phyloP scores from a whole-genome alignment of 2,113 vertebrate species.

The Tretioscincus oriximinensis region DNA sequence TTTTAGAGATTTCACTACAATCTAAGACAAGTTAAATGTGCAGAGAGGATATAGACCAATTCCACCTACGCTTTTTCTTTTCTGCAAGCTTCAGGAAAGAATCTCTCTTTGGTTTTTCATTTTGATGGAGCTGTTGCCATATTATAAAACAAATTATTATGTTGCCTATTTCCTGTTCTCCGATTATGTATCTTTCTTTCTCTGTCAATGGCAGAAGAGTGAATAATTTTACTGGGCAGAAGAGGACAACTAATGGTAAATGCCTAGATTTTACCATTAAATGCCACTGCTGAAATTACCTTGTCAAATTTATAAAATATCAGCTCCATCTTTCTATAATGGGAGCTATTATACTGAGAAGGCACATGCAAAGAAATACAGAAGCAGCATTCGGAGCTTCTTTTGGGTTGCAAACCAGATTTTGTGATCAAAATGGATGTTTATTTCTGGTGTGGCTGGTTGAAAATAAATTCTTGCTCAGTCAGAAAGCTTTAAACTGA shows the following conservation, averaged over 20 bases:
- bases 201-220: not conserved
- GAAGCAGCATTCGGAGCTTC: constrained; percentile 1
- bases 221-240: not conserved
- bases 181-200: not conserved
- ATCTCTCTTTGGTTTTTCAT: not conserved
- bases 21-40: no score
- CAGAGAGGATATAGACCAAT: not conserved
- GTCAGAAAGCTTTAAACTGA: not conserved
- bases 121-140: not conserved
- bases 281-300: not conserved
- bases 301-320: not conserved
- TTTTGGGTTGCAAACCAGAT: constrained; percentile 6
- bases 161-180: not conserved
- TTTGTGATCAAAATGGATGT: not conserved
- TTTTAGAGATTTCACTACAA: no score
- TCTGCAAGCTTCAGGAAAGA: not conserved
- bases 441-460: not conserved
- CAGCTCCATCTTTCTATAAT: not conserved
- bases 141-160: not conserved
- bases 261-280: not conserved
- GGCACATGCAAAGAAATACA: not conserved
- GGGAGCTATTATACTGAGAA: constrained; percentile 15
- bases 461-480: not conserved
- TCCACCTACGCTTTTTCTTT: not conserved
- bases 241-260: not conserved